These are phyloP conservation scores for Chelon auratus DNA, from an alignment of 2,797 vertebrate genomes.

Conservation along the genomic window DNA sequence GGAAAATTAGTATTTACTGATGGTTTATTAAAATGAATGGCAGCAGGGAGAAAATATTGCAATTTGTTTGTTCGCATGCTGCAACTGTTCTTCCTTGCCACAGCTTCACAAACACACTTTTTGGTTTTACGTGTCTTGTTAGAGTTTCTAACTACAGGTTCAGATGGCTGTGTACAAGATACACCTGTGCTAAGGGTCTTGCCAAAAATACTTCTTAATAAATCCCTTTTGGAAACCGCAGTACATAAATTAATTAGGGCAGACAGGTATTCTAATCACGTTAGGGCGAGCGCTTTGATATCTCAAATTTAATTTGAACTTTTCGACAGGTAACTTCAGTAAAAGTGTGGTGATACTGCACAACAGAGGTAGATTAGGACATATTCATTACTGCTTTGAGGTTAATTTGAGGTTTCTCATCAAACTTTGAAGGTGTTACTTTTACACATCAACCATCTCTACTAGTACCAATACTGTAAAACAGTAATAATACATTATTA, in stretches of 20 bases:
- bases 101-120: background rate
- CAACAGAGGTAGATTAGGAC: background rate
- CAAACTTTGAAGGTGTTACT: background rate
- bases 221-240: constrained; percentile 44
- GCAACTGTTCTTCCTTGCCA: background rate
- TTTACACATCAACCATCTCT: constrained; percentile 16
- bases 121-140: background rate
- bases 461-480: background rate
- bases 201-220: constrained; percentile 51
- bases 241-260: constrained; percentile 40
- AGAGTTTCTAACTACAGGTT: background rate
- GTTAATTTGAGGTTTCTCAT: background rate
- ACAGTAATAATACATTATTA: constrained; percentile 28
- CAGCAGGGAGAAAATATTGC: background rate
- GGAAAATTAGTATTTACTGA: background rate
- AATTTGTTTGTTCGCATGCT: background rate
- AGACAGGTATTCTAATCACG: constrained; percentile 22
- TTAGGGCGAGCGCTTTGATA: constrained; percentile 35
- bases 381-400: background rate
- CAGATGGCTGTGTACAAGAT: constrained; percentile 14
- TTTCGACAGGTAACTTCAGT: constrained; percentile 22
- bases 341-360: background rate
- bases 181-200: constrained; percentile 25
- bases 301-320: constrained; percentile 29
- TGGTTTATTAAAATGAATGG: constrained; percentile 1